Base-by-base conservation (phyloP, 2,888 invertebrate species). In the Caenorhabditis sp. region DNA sequence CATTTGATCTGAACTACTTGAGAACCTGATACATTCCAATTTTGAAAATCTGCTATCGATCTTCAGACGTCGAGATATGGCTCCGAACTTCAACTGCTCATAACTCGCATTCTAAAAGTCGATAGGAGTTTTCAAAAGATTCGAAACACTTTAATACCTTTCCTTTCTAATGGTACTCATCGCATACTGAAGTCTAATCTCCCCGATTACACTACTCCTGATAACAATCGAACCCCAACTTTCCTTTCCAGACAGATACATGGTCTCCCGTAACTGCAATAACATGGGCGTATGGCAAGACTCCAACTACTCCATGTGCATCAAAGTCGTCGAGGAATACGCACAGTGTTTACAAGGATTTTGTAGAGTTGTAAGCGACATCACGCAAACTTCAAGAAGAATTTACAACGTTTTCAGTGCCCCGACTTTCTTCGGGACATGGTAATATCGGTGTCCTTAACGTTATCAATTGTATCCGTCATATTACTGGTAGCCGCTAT, bases 401-500 rank as follows among this genome's bases (percentile, higher is more conserved):
- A 14, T 41, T 26, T 26, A 14, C 12, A 22, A 19, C 0, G 35
- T 61, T 82, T 89, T 80, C 84, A 91, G 91, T 91, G 91, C 75
- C 92, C 91, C n/a, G 91, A 91, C 64, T 73, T 86, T 41, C 63
- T 89, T 8, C 83, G 91, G 22, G 91, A 92, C 56, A 64, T 89
- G 49, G 91, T 92, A 19, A 89, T 90, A 47, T 87, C 87, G 44
- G 90, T 91, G 2, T 90, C 91, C 0, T 70, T 92, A 28, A 88
- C 90, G 8, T 85, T 92, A 49, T 91, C 91, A 19, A 87, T 91
- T 10, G 85, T 91, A 7, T 92, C 92, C 3, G 90, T 92, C 8
- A 89, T 86, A 10, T 75, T 92, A 2, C 84, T 92, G 22, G 88
- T 92, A 0, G 87, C 90, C 1, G 91, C 92, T 1, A 87, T 92